phyloP scores from a whole-genome alignment of 2,797 vertebrate species.

The Phalanger gymnotis region DNA sequence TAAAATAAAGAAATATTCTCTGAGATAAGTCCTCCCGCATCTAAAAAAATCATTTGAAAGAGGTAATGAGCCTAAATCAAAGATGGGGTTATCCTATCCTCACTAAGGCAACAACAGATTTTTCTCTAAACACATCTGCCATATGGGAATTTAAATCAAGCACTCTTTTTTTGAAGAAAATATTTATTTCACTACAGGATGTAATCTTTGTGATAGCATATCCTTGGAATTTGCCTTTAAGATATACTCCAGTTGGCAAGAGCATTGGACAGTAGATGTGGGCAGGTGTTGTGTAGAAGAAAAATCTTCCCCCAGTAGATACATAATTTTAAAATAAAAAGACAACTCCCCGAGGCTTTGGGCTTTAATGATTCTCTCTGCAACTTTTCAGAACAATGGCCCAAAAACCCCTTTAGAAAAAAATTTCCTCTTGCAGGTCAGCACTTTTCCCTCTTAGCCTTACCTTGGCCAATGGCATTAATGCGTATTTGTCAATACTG shows the following conservation, averaged over 20 bases:
- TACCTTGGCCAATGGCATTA: conserved; percentile 80
- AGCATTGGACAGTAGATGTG: conserved; percentile 32
- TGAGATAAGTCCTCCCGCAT: conserved; percentile 69
- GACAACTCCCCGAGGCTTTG: conserved; percentile 48
- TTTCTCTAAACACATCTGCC: conserved; percentile 74
- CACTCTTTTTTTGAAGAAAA: conserved; percentile 69
- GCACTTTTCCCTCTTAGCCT: conserved; percentile 68
- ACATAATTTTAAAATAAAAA: conserved; percentile 68
- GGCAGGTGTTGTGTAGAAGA: conserved; percentile 41
- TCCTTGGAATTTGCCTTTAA: conserved; percentile 71
- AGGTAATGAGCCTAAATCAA: conserved; percentile 73
- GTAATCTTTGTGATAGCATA: conserved; percentile 72
- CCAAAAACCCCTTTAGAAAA: conserved; percentile 58
- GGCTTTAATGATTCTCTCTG: conserved; percentile 13
- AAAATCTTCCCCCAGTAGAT: conserved; percentile 40
- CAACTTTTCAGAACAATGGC: conserved; percentile 22
- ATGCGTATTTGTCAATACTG: conserved; percentile 82
- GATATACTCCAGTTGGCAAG: conserved; percentile 69
- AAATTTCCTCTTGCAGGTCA: conserved; percentile 69
- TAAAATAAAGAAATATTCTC: conserved; percentile 71
- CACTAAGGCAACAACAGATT: conserved; percentile 71
- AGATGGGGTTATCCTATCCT: conserved; percentile 59
- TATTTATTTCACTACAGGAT: conserved; percentile 77
- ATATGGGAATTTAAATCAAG: conserved; percentile 74
- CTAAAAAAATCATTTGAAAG: conserved; percentile 62